Base-by-base conservation (phyloP, 2,113 vertebrate genomes). In the Columba janthina region DNA sequence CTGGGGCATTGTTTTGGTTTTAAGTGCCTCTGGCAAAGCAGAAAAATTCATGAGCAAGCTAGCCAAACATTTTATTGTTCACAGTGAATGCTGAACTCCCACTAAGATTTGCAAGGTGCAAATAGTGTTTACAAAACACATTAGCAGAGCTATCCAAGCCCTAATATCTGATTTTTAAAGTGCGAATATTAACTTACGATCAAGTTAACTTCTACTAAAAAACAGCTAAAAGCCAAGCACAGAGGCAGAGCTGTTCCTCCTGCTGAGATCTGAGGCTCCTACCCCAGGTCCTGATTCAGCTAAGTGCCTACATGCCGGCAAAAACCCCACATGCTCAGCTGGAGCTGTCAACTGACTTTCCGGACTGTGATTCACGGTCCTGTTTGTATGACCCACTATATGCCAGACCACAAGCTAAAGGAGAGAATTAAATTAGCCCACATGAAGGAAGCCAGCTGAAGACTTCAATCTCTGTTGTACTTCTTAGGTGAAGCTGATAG, bases 31-130 rank as follows among this genome's bases (percentile, higher is more conserved):
- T 86, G 56, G 61, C 85, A 93, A 90, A 84, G 57, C 44, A 64
- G 9, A 65, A 74, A 80, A 77, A 61, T 22, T 54, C 21, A 2
- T 66, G 44, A 89, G 69, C 66, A 72, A 90, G 51, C 21, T 69
- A 75, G 66, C n/a, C 91, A 87, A 96, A 64, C 2, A 57, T 67
- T 84, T 95, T 60, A 57, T 67, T 85, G 60, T 42, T 92, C 74
- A 89, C 60, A 90, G 70, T 57, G 69, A 94, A 92, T 2, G 11
- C 65, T 42, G 21, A 91, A 83, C 60, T 92, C 95, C 76, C 76
- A 91, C 67, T 40, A 89, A 89, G 93, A 94, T 94, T 96, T 94
- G 85, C 71, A 95, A 95, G 82, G 90, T 93, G 94, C 57, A 90
- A 95, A 96, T 89, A 50, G n/a, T 89, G 84, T 93, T 96, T 92